Evolutionary conservation across 2,797 vertebrate genomes (phyloP).

Genomic region (Lacerta agilis): DNA sequence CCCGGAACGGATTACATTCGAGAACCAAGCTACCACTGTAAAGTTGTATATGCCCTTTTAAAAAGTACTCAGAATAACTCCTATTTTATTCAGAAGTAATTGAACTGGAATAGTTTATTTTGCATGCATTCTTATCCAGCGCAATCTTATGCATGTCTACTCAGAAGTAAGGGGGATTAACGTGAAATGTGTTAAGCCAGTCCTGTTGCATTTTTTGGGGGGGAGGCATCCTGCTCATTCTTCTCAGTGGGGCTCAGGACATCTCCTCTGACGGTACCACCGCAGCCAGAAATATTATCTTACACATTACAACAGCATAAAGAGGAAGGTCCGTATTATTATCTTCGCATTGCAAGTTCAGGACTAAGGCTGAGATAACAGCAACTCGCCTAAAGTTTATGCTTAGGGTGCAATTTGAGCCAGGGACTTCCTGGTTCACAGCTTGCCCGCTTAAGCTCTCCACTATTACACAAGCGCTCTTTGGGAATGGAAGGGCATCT

Average conservation of each 20-base stretch:
- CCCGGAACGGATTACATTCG: too few species aligned
- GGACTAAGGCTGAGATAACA: background rate
- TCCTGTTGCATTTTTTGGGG: too few species aligned
- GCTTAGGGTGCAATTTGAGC: background rate
- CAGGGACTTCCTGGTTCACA: conserved; percentile 3
- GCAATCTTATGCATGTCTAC: background rate
- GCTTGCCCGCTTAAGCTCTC: background rate
- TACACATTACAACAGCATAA: background rate
- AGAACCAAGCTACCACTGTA: too few species aligned
- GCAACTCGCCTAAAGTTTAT: background rate
- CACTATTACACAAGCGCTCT: background rate
- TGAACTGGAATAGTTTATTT: background rate
- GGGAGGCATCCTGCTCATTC: too few species aligned
- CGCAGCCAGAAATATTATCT: background rate
- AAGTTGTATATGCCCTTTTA: background rate
- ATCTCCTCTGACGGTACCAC: background rate
- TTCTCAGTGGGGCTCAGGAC: too few species aligned
- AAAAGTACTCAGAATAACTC: background rate
- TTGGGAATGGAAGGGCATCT: background rate
- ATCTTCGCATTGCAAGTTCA: background rate
- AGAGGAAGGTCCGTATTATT: background rate
- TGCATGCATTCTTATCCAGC: background rate
- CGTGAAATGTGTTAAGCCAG: too few species aligned
- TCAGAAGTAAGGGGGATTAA: background rate
- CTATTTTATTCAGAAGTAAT: background rate